phyloP scores from a whole-genome alignment of 2,797 vertebrate genomes.

The Acropternis orthonyx region DNA sequence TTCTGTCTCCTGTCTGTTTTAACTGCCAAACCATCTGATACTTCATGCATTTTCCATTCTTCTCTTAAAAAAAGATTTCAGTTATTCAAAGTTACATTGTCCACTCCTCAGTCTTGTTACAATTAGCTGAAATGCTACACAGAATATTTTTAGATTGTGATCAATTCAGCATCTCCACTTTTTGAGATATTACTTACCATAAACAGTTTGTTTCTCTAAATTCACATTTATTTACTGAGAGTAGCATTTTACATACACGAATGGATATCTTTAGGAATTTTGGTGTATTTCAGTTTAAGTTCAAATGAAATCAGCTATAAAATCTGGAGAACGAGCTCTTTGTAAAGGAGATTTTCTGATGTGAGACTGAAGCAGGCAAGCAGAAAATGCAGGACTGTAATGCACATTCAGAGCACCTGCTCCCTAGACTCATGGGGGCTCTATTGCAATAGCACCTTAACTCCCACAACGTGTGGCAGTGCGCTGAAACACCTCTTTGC shows the following conservation, averaged over 20 bases:
- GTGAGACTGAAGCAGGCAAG: neutral
- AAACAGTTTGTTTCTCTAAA: neutral
- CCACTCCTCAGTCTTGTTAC: neutral
- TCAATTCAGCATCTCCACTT: neutral
- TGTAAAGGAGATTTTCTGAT: neutral
- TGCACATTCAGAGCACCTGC: neutral
- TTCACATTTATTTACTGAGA: neutral
- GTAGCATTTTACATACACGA: neutral
- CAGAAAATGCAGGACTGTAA: neutral
- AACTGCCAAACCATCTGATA: slow-evolving; percentile 56
- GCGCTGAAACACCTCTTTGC: neutral
- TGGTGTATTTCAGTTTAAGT: neutral
- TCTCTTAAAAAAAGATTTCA: neutral
- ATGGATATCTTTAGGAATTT: neutral
- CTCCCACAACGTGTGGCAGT: neutral
- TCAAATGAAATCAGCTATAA: neutral
- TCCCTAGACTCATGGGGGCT: neutral
- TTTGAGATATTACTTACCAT: neutral
- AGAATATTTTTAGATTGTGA: neutral
- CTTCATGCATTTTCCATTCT: slow-evolving; percentile 49
- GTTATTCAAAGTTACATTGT: neutral
- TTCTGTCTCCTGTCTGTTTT: slow-evolving; percentile 54
- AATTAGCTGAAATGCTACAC: neutral
- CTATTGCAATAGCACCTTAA: neutral
- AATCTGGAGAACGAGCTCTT: neutral